Evolutionary conservation across 1,140 invertebrate genomes (phyloP).

Genomic region (Drosophila rufa): DNA sequence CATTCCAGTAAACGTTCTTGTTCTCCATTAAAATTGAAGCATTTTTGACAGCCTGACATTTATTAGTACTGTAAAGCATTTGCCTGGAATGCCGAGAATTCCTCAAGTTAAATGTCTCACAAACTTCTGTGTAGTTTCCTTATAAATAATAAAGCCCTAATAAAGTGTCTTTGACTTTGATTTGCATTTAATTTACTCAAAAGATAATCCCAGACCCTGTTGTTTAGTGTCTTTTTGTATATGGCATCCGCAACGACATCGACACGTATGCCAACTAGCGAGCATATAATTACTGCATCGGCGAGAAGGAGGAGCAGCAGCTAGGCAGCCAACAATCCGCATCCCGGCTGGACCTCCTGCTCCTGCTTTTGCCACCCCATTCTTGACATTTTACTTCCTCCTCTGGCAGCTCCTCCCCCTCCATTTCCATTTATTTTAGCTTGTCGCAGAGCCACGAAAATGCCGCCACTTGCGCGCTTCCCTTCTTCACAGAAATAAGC

Average conservation of each 20-base stretch:
- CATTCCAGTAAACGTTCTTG: not conserved
- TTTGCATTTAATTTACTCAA: not conserved
- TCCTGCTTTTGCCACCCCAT: conserved; percentile 6
- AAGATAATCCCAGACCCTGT: not conserved
- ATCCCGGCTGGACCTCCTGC: conserved; percentile 20
- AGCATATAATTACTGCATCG: conserved; percentile 63
- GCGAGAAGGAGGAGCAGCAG: conserved; percentile 22
- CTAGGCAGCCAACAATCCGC: conserved; percentile 14
- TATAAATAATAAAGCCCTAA: conserved; percentile 1
- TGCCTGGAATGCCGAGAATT: not conserved
- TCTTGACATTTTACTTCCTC: conserved; percentile 11
- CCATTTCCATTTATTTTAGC: conserved; percentile 18
- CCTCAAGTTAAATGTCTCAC: not conserved
- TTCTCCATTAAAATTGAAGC: conserved; percentile 6
- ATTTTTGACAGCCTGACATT: conserved; percentile 18
- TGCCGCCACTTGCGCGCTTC: conserved; percentile 55
- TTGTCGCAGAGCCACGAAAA: conserved; percentile 48
- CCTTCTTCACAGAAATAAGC: conserved; percentile 47
- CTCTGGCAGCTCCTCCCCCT: conserved; percentile 8
- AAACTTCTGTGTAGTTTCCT: not conserved
- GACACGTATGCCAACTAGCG: conserved; percentile 37
- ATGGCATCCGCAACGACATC: conserved; percentile 2
- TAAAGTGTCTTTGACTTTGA: not conserved
- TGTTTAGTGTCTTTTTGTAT: conserved; percentile 20
- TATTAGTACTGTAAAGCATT: conserved; percentile 10